A percentile compares a stretch with the other conserved stretches of the same genome.
Evolutionary conservation across 2,797 vertebrate genomes (phyloP).

Genomic region (Eulemur mongoz): DNA sequence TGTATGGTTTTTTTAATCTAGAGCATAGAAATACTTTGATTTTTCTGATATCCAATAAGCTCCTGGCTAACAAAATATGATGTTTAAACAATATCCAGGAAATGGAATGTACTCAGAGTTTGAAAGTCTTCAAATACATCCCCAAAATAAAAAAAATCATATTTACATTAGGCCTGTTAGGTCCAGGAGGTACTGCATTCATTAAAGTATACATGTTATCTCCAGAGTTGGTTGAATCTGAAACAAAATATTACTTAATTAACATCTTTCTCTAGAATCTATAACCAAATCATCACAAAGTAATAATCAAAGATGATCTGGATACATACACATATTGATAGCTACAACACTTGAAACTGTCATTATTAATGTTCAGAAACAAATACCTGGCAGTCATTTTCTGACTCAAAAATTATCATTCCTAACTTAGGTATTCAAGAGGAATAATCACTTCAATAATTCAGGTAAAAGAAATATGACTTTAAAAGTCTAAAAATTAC

Average conservation of each 20-base stretch:
- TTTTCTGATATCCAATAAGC: not conserved
- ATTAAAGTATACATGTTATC: slow-evolving; percentile 99
- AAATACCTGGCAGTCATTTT: not conserved
- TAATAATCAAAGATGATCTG: slow-evolving; percentile 55
- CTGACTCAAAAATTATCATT: not conserved
- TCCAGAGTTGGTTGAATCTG: slow-evolving; percentile 98
- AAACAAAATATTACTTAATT: slow-evolving; percentile 69
- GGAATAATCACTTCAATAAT: not conserved
- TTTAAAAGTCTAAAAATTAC: not conserved
- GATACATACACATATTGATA: not conserved
- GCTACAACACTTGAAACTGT: not conserved
- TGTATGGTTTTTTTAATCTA: not conserved
- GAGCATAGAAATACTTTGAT: not conserved
- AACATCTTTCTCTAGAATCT: slow-evolving; percentile 9
- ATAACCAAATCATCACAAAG: slow-evolving; percentile 47
- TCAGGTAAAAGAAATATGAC: not conserved
- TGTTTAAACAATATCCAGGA: not conserved
- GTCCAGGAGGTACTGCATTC: slow-evolving; percentile 95
- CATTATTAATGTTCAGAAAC: not conserved
- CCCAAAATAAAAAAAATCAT: not conserved
- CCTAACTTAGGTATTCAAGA: not conserved
- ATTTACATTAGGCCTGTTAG: slow-evolving; percentile 97
- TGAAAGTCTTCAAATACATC: slow-evolving; percentile 7
- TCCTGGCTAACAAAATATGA: not conserved
- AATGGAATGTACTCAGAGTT: not conserved